Base-by-base conservation (phyloP, 2,888 invertebrate genomes). In the Pachymerium ferrugineum region DNA sequence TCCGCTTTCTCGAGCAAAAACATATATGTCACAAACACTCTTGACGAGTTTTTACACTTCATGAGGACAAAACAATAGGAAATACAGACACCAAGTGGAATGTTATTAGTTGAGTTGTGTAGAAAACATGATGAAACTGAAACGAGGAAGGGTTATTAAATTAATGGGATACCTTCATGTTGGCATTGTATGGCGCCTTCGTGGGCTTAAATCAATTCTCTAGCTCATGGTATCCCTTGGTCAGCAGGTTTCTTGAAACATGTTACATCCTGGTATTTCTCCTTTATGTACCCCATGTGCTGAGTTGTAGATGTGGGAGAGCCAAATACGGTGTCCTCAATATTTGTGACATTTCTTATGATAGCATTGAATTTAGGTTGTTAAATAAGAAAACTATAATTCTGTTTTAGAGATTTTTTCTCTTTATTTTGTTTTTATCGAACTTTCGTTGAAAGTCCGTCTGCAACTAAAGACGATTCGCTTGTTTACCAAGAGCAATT, bases 131-230 rank as follows among this genome's bases (percentile, higher is more conserved):
- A 62, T 62, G 62, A 62, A 62, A 62, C 12, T 28, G 25, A 62
- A 62, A n/a, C 62, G 62, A 62, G 25, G 12, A 62, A 12, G 28
- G 22, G 62, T 62, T 62, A 62, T 62, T 62, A 28, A 62, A 62
- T 62, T 62, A 62, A 62, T 62, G 62, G 62, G 28, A 10, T 28
- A 38, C 62, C 62, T 62, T 62, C 62, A 62, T 28, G 28, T 62
- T 62, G 28, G 62, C 28, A 28, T 62, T 47, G 62, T 25, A n/a
- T 28, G 62, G 62, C 62, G 62, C 25, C n/a, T 62, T 10, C n/a
- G 62, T 62, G 62, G 62, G 12, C 62, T 62, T 62, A 62, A 62
- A 62, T 62, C 62, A 62, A 62, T 62, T 62, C 25, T 14, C 62
- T 28, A 62, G 5, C 28, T 6, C 12, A 28, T 28, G 62, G 8